phyloP scores from a whole-genome alignment of 2,888 invertebrate species.

The Sphaerophoria rueppellii region DNA sequence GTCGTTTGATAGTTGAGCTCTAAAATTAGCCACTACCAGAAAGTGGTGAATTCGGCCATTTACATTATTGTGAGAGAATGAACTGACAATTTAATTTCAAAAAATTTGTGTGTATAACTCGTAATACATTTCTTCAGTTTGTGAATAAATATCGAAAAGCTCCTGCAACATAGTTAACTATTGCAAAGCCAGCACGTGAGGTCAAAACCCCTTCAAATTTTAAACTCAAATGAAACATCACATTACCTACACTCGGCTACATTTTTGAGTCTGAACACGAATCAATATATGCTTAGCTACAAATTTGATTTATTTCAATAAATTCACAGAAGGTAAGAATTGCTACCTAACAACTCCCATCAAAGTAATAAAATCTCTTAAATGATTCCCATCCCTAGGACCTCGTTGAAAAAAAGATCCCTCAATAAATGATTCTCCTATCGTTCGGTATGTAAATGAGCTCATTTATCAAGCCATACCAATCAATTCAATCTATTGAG shows the following conservation, averaged over 20 bases:
- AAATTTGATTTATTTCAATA: conserved; percentile 22
- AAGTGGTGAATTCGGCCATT: no score
- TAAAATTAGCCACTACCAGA: no score
- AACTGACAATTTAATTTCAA: no score
- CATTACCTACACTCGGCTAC: background rate
- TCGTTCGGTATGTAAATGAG: conserved; percentile 41
- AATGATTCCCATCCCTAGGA: conserved; percentile 1
- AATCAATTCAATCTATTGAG: conserved; percentile 41
- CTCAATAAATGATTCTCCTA: conserved; percentile 25
- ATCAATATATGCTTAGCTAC: conserved; percentile 8
- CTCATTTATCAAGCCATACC: conserved; percentile 35
- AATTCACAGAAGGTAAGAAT: background rate
- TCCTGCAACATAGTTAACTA: no score
- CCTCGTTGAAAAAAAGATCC: background rate
- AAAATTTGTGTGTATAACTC: no score
- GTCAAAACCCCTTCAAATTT: background rate
- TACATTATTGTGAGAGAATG: no score
- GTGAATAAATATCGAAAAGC: no score
- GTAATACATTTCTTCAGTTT: no score
- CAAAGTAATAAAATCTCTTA: background rate
- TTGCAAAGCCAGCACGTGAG: no score
- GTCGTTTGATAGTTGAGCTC: no score
- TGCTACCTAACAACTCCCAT: background rate
- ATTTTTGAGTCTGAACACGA: conserved; percentile 7
- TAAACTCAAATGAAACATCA: background rate